phyloP scores from a whole-genome alignment of 2,113 vertebrate genomes.

The Aphelocoma coerulescens region DNA sequence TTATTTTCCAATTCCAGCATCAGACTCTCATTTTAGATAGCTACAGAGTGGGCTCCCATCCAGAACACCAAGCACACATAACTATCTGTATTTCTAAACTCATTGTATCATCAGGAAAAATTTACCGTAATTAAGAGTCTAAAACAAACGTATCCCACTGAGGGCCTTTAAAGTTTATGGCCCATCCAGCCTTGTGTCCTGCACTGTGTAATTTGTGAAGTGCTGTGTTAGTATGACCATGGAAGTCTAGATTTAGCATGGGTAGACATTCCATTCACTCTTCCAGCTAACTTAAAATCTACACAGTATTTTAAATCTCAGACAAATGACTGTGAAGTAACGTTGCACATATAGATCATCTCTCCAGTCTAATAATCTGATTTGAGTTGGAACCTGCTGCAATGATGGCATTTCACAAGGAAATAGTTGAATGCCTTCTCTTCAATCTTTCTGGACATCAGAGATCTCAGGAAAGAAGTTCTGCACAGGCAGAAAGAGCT shows the following conservation, averaged over 20 bases:
- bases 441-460: neutral
- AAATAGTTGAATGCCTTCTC: neutral
- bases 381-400: neutral
- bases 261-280: neutral
- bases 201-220: slow-evolving; percentile 4
- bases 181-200: neutral
- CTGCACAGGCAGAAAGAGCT: neutral
- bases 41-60: neutral
- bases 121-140: slow-evolving; percentile 11
- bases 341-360: neutral
- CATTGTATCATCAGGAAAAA: neutral
- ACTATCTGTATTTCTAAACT: neutral
- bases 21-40: neutral
- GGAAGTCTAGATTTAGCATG: neutral
- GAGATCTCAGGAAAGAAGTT: neutral
- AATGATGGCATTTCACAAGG: slow-evolving; percentile 8
- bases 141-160: slow-evolving; percentile 26
- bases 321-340: slow-evolving; percentile 11
- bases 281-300: neutral
- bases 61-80: neutral
- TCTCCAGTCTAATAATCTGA: slow-evolving; percentile 12
- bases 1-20: neutral
- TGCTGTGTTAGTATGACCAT: neutral
- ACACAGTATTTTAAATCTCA: slow-evolving; percentile 9
- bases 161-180: slow-evolving; percentile 43